Evolutionary conservation across 92 coral and sea anemone species (phyloP).

Genomic region (Phymanthus crucifer): DNA sequence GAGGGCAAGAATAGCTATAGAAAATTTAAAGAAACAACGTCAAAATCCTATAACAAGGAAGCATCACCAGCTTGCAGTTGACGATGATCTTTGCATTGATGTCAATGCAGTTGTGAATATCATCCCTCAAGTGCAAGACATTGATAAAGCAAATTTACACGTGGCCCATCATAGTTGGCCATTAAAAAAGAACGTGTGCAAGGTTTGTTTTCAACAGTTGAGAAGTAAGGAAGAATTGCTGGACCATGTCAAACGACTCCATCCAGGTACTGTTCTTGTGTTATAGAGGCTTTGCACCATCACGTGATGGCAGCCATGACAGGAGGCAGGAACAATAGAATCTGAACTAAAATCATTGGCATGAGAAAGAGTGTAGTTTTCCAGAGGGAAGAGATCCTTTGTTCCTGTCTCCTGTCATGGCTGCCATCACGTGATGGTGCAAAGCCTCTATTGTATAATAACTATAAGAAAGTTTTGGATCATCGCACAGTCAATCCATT

Average conservation of each 20-base stretch:
- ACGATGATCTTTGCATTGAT: slow-evolving; percentile 50
- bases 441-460: no score
- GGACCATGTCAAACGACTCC: slow-evolving; percentile 5
- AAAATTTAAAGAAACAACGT: neutral
- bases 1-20: neutral
- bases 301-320: no score
- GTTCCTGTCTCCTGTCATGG: no score
- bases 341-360: no score
- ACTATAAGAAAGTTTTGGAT: no score
- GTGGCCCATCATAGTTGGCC: neutral
- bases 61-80: slow-evolving; percentile 10
- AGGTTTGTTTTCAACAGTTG: neutral
- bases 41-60: no score
- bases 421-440: no score
- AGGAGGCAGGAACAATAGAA: no score
- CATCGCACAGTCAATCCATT: no score
- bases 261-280: slow-evolving; percentile 2
- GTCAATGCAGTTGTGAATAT: slow-evolving; percentile 28
- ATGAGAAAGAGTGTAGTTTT: no score
- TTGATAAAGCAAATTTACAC: slow-evolving; percentile 1
- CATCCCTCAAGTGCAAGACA: slow-evolving; percentile 37
- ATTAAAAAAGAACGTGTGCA: neutral
- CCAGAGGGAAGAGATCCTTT: no score
- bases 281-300: no score
- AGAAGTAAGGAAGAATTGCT: neutral